Base-by-base conservation (phyloP, 2,888 invertebrate species). In the Panopea generosa region DNA sequence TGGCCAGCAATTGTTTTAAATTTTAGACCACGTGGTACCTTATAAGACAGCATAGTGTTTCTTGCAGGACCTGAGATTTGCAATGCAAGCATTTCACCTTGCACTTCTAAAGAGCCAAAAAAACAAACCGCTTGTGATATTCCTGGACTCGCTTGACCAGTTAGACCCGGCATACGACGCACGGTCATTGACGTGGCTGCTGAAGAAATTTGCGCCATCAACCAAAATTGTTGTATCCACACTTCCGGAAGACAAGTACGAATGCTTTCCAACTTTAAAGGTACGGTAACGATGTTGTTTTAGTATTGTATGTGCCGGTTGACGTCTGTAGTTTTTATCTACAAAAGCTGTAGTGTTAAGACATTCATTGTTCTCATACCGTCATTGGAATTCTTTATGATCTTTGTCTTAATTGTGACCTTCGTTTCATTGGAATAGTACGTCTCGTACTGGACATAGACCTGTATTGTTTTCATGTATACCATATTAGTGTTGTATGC, bases 81-180 rank as follows among this genome's bases (percentile, higher is more conserved):
- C 83, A 24, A 57, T 62, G 11, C 43, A 47, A 9, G 29, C 55
- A 16, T 84, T 86, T 43, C 45, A 76, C 24, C 7, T 50, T 11
- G 16, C 53, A 1, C 45, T 87, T 22, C 14, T 22, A 4, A 50
- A 60, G 40, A 68, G 69, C 3, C 53, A 65, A 16, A 53, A 53
- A 11, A 45, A 67, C 0, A 65, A 55, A n/a, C 86, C 84, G 0
- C 68, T 90, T 9, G 67, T 90, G 0, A 33, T 90, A 11, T 50
- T 90, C 2, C 65, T 90, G 20, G 90, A 90, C 56, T 88, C 89
- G 0, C 75, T 90, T 6, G 90, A 90, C 55, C 89, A 90, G 72
- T 65, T 90, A 6, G 88, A 89, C 62, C 68, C 76, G 1, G 57
- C 82, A 6, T 82, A 86, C 61, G 86, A 87, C 47, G 89, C 86